Base-by-base conservation (phyloP, 2,113 vertebrate genomes). In the Eleginops maclovinus region DNA sequence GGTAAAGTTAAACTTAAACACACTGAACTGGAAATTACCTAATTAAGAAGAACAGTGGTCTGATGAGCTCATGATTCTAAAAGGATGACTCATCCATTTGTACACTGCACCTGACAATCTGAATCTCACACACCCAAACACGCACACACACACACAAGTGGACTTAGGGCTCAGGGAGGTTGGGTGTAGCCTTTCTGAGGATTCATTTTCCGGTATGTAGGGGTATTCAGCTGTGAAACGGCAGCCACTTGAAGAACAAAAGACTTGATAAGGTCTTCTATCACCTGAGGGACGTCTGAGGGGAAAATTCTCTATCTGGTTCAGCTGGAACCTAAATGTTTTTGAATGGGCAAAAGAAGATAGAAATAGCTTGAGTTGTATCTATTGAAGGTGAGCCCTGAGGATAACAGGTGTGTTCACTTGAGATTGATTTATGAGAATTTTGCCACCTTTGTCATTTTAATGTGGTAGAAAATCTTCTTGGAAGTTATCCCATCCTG, bases 201-300 rank as follows among this genome's bases (percentile, higher is more conserved):
- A 58, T 54, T 77, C n/a, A 26, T 60, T 76, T 83, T 75, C 78
- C 10, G 3, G 77, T n/a, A 8, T 51, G 46, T 53, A 61, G 26
- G 69, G 72, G 54, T 14, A 67, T 36, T 82, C 66, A 54, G 73
- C 40, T 62, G 85, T 81, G 55, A 84, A 87, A 82, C 16, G 5
- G 61, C 62, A 68, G 60, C 79, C 28, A 74, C 78, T 82, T 85
- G 80, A 87, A 79, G 77, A 53, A 75, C 56, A 84, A 66, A 51
- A 76, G 68, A 65, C 0, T 12, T 36, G 75, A 87, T 50, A 68
- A 60, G 66, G 58, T 77, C 49, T 61, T 36, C 36, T 51, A 13
- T 81, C 77, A 65, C 79, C 82, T 73, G 71, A 56, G 65, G 56
- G 19, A 51, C 12, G 9, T 17, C 59, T 26, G 44, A 41, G 28